Conservation (phyloP, 2,797 vertebrate species). For the Pseudocheirus occidentalis region DNA sequence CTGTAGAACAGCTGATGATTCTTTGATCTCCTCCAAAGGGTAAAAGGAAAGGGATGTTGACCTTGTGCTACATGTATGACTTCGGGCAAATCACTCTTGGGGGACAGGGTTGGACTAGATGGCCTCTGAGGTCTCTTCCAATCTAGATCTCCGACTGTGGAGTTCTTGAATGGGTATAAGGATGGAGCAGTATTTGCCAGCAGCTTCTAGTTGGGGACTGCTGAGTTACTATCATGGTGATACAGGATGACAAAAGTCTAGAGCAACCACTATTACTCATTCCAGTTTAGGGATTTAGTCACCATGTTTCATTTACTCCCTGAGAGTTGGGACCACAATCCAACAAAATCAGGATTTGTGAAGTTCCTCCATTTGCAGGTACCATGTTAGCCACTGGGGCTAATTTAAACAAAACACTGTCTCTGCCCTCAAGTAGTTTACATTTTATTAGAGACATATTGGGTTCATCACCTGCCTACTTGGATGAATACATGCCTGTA, state of each 20-base stretch:
- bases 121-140: neutral
- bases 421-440: neutral
- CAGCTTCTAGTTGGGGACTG: neutral
- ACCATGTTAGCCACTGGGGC: neutral
- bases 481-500: neutral
- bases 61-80: neutral
- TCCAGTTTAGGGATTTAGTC: slow-evolving; percentile 26
- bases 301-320: neutral
- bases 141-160: neutral
- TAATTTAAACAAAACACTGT: neutral
- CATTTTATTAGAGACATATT: neutral
- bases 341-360: neutral
- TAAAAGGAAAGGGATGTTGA: neutral
- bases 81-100: neutral
- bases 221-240: neutral
- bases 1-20: neutral
- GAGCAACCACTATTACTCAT: slow-evolving; percentile 7
- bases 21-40: neutral
- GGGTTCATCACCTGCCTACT: neutral
- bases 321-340: neutral
- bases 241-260: neutral
- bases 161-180: neutral
- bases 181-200: neutral
- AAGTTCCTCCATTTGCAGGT: neutral
- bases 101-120: neutral